Base-by-base conservation (phyloP, 1,140 invertebrate species). In the Trissolcus basalis region DNA sequence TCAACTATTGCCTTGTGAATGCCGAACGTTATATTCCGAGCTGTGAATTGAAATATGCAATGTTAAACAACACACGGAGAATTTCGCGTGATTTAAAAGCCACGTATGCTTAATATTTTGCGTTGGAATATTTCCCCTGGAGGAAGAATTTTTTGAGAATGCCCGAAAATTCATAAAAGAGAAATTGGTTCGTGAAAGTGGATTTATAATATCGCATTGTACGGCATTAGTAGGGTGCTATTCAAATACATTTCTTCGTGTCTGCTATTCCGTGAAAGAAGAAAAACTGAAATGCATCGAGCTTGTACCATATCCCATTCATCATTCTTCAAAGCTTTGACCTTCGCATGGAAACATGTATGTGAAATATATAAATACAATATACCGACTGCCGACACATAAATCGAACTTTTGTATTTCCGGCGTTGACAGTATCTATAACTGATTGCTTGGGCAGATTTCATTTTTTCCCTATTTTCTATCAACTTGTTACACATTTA, bases 371-470 rank as follows among this genome's bases (percentile, higher is more conserved):
- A 78, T 70, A 73, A 75, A 79, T 77, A 80, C 55, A 56, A 76
- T 78, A 80, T 81, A 59, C 58, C 55, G 77, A n/a, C n/a, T 71
- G 55, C 48, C 27, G 56, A 68, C 72, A 80, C 81, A 85, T 86
- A 87, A 87, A 87, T 87, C 83, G 84, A 86, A 86, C 80, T 85
- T 86, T 85, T 84, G 82, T 84, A 86, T 85, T 86, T 87, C 82
- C 82, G 83, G 79, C 74, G 79, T 80, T 77, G 83, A 82, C 80
- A 80, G 45, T 77, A 78, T 81, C 68, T 69, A 59, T 65, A 79
- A 69, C 53, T 36, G 50, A 79, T 75, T 48, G 65, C 61, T 69
- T 59, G 11, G 47, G 15, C 33, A 47, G 19, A 27, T 27, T 27
- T 27, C 19, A 27, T 27, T 27, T 27, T 60, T 56, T 33, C 12